A percentile compares a stretch with the other conserved stretches of the same genome.
Evolutionary conservation across 1,140 invertebrate genomes (phyloP).

Genomic region (Nomia melanderi): DNA sequence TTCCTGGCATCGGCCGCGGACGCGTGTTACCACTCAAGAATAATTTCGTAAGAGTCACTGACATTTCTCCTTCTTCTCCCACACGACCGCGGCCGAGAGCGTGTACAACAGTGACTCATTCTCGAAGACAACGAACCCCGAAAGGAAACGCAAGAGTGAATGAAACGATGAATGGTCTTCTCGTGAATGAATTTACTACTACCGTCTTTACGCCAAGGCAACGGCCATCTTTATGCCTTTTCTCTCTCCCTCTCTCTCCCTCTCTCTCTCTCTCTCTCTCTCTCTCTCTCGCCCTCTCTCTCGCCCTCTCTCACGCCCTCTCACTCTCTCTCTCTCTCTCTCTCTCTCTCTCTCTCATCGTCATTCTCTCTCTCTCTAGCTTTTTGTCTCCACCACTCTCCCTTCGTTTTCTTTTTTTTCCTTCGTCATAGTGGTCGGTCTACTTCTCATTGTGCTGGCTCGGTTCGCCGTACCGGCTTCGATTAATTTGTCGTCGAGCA

Average conservation of each 20-base stretch:
- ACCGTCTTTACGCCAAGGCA: conserved; percentile 43
- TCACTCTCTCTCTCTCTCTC: no score
- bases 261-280: conserved; percentile 7
- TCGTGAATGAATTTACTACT: conserved; percentile 68
- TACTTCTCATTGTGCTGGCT: conserved; percentile 22
- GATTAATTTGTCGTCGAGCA: conserved; percentile 44
- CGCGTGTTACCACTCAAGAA: background rate
- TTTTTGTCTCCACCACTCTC: background rate
- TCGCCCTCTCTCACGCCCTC: background rate
- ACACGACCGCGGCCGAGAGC: background rate
- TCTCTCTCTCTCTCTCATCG: background rate
- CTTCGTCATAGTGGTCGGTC: conserved; percentile 8
- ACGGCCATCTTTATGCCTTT: conserved; percentile 23
- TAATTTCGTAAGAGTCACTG: conserved; percentile 57
- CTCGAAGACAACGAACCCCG: conserved; percentile 68
- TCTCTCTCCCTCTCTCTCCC: background rate
- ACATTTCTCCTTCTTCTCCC: conserved; percentile 60
- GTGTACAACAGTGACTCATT: conserved; percentile 62
- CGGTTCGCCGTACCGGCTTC: conserved; percentile 1
- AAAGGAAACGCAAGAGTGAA: conserved; percentile 68
- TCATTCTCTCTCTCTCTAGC: background rate
- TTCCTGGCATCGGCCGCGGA: no score
- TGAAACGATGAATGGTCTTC: conserved; percentile 65
- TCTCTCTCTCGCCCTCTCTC: background rate
- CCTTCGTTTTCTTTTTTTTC: background rate